Base-by-base conservation (phyloP, 2,888 invertebrate genomes). In the Aporophyla lueneburgensis region DNA sequence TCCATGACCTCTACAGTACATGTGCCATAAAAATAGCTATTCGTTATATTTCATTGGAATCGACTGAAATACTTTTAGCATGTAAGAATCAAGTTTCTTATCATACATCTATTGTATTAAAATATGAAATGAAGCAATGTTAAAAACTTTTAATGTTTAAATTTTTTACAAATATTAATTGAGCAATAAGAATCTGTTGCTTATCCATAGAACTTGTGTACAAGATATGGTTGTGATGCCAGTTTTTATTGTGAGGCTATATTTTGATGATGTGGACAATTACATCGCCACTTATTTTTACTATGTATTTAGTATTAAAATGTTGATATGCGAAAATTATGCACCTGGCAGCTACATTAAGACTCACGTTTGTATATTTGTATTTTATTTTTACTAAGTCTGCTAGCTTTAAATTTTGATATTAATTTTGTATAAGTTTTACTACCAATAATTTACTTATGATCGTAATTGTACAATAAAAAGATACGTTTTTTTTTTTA, bases 401-500 rank as follows among this genome's bases (percentile, higher is more conserved):
- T 93, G 87, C 89, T 93, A 94, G 95, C 94, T 94, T 95, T 94
- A 95, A 94, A 91, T 91, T 91, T 93, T 90, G 84, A 89, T 89
- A 89, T 84, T 81, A 74, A 81, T 90, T 90, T 88, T 90, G 81
- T 83, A 88, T 82, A 83, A 90, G 88, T 89, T 88, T 87, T 90
- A 80, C 76, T 85, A 88, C 84, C 82, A 83, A 86, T 82, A 85
- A 84, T 84, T 88, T 87, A 86, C 82, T 76, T 77, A 69, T 78
- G 58, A 79, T 76, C 74, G 67, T 56, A 76, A 81, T 90, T 91
- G 88, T 89, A 87, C 78, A 91, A 86, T 88, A 86, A 88, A 83
- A 76, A 53, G 2, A 81, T 78, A 82, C 68, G 53, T 81, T 87
- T 86, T 79, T 56, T 79, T 86, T 79, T 46, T 77, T 5, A 71